Evolutionary conservation across 2,888 invertebrate species (phyloP), one percentile per base, ranked within the genome.

Genomic region (Erebia ligea): DNA sequence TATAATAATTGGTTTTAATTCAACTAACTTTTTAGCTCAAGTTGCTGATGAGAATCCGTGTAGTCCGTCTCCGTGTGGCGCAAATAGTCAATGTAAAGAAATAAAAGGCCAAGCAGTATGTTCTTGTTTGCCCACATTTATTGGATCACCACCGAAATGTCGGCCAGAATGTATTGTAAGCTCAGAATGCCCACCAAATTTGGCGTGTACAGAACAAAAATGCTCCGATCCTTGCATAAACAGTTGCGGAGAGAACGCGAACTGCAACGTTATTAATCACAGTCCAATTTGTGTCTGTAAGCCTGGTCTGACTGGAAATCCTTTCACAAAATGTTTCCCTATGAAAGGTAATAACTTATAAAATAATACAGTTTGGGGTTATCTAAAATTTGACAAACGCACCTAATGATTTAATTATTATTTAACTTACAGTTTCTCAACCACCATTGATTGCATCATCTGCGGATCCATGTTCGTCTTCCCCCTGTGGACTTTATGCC

Each of bases 231-330:
- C 96, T 5, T 95, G 96, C 77, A 90, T 93, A 25, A 94, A 94
- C 34, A 88, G 94, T 21, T 96, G 96, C 78, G 96, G 96, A 19
- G 87, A 92, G 69, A 94, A 94, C 79, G 94, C 96, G 3, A 92
- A 94, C 69, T 96, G 96, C 78, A 94, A 94, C 73, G 95, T 95
- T 4, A 94, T 95, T 34, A 95, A 95, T 77, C 96, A 96, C 77
- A 95, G 95, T 82, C 97, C 97, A 1, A 96, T 96, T 79, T 97
- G 97, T 82, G 95, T 95, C 71, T 97, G 97, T 80, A 95, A 95
- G 74, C 90, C 94, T 71, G 94, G 95, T 54, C 95, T 95, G 77
- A 95, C 95, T 3, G 97, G 97, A 72, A 96, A 97, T 94, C 96
- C 97, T 34, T 96, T 96, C 81, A 94, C 95, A n/a, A 94, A 94